Conservation (phyloP, 2,888 invertebrate species). For the Watsonalla binaria region DNA sequence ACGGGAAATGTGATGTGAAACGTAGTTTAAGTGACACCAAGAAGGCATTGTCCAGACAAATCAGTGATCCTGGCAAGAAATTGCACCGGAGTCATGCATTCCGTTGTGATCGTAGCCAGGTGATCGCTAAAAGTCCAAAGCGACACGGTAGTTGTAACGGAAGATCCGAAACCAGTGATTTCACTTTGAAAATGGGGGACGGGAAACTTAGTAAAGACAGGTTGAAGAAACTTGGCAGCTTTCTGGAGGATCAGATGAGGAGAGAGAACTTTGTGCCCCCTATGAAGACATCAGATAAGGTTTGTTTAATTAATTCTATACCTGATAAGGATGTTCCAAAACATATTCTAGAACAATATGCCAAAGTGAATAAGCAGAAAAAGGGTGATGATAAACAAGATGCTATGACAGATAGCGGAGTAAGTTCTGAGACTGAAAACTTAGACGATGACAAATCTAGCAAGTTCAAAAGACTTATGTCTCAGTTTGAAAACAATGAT, state of each 20-base stretch:
- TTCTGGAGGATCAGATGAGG: slow-evolving; percentile 66
- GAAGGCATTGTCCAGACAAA: slow-evolving; percentile 57
- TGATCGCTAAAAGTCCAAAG: slow-evolving; percentile 46
- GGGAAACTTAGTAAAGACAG: slow-evolving; percentile 60
- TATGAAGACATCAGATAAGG: slow-evolving; percentile 23
- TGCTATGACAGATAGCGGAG: slow-evolving; percentile 70
- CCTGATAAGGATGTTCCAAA: slow-evolving; percentile 63
- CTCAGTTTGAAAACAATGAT: slow-evolving; percentile 19
- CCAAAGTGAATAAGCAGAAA: slow-evolving; percentile 63
- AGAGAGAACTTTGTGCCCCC: slow-evolving; percentile 57
- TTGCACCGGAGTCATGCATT: slow-evolving; percentile 80
- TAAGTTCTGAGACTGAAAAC: slow-evolving; percentile 73
- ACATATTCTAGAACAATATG: slow-evolving; percentile 70
- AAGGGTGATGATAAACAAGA: slow-evolving; percentile 53
- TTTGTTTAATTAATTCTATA: slow-evolving; percentile 37
- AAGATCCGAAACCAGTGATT: slow-evolving; percentile 56
- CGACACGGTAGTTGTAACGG: slow-evolving; percentile 62
- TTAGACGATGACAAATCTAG: slow-evolving; percentile 59
- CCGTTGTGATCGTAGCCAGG: slow-evolving; percentile 72
- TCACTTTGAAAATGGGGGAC: slow-evolving; percentile 56
- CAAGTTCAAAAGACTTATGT: slow-evolving; percentile 36
- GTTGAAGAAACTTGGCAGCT: slow-evolving; percentile 56
- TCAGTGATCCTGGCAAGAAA: slow-evolving; percentile 74
- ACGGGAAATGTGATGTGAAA: slow-evolving; percentile 54
- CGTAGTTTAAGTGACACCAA: slow-evolving; percentile 46